Evolutionary conservation across 2,113 vertebrate species (phyloP), one percentile per base, ranked within the genome.

Genomic region (Lipophrys pholis): DNA sequence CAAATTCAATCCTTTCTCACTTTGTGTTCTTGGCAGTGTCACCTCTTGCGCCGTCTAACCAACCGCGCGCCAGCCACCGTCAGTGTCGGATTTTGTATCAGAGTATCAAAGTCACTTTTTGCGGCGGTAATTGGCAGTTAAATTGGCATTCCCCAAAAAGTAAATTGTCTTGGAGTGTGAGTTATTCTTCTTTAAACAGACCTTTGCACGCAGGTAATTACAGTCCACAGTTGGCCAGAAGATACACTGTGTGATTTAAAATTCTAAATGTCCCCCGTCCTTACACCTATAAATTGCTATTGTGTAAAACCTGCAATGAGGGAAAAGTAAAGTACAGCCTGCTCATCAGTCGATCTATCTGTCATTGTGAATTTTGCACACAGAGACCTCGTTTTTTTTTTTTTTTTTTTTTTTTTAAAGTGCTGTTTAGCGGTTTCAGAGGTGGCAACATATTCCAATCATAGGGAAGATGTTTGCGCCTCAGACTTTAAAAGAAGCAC

Each of bases 401-500:
- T 46, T 6, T 3, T 12, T 30, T 30, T 2, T 30, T 30, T 30
- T 30, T 30, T 30, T 30, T 30, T n/a, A n/a, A 30, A 2, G 21
- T 30, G 21, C 21, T 30, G 21, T 30, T 30, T 30, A 30, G 45
- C 12, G 1, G 11, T 6, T 3, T 64, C 64, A 65, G 73, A 64
- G 64, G 35, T 62, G 65, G 43, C 71, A 75, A 84, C 60, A 52
- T 62, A 69, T 81, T 82, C 76, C 75, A 78, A 90, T 88, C 83
- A 75, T 52, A 87, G 69, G 46, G 69, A 72, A 76, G 72, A 72
- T 50, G 63, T 64, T 8, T 58, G 21, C 76, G 79, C 63, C 83
- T 86, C 80, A 71, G 57, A 87, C 84, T 87, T 91, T 72, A 90
- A 90, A 90, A 30, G 88, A 70, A 76, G 71, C 52, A 11, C 69